Percentiles rank a stretch among this genome's conserved stretches.
These are phyloP conservation scores for Capreolus pygargus DNA, from an alignment of 2,113 vertebrate species.

Conservation along the genomic window DNA sequence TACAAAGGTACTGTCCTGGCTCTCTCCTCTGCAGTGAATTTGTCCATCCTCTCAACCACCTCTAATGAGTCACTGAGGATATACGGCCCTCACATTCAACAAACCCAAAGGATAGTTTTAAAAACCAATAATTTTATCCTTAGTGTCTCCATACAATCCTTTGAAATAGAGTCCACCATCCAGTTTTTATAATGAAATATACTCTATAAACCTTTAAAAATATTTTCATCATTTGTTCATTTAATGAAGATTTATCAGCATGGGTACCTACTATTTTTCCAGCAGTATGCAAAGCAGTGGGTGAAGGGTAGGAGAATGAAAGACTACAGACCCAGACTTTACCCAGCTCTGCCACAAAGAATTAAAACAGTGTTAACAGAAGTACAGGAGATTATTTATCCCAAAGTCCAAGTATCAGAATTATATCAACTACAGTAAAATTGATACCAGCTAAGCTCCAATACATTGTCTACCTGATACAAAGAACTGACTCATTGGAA, in stretches of 20 bases:
- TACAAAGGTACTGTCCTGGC: neutral
- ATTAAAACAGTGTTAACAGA: neutral
- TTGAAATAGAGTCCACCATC: slow-evolving; percentile 9
- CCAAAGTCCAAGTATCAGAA: neutral
- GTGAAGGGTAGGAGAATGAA: neutral
- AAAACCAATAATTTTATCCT: neutral
- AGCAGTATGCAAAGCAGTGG: neutral
- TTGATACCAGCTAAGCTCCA: neutral
- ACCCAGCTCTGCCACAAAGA: neutral
- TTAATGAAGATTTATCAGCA: neutral
- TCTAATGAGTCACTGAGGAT: neutral
- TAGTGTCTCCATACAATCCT: neutral
- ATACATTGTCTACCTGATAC: too few relatives aligned
- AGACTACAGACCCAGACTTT: neutral
- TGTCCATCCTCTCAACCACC: neutral
- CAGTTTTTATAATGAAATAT: slow-evolving; percentile 1
- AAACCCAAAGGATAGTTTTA: neutral
- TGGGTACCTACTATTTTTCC: neutral
- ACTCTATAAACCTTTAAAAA: slow-evolving; percentile 16
- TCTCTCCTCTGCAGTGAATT: neutral
- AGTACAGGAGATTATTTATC: neutral
- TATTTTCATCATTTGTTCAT: slow-evolving; percentile 2
- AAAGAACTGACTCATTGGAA: too few relatives aligned
- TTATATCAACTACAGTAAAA: slow-evolving; percentile 4
- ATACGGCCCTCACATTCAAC: neutral